Evolutionary conservation across 2,797 vertebrate species (phyloP).

Genomic region (Sebastes cheni): DNA sequence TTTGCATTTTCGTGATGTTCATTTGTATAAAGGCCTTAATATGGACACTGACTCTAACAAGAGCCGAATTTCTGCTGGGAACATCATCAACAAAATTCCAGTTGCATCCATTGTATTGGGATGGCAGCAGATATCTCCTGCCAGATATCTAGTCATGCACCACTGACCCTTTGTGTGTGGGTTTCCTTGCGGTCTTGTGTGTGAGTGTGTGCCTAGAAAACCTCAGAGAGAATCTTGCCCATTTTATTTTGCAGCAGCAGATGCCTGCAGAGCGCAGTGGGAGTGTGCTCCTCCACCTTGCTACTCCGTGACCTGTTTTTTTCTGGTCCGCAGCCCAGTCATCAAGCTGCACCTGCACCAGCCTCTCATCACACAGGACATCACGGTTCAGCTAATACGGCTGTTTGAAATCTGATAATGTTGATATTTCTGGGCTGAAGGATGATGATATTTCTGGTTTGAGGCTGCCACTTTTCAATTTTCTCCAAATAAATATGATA

Average conservation of each 20-base stretch:
- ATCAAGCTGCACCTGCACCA: slow-evolving; percentile 13
- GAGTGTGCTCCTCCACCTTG: background rate
- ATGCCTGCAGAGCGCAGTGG: slow-evolving; percentile 2
- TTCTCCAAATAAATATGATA: background rate
- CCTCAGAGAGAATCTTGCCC: slow-evolving; percentile 6
- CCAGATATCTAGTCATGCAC: background rate
- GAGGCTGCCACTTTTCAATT: background rate
- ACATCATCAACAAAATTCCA: background rate
- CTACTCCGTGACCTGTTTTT: slow-evolving; percentile 15
- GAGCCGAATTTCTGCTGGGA: too few species aligned
- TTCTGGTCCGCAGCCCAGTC: background rate
- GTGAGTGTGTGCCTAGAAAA: background rate
- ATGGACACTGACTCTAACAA: too few species aligned
- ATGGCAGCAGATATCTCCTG: background rate
- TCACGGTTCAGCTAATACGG: background rate
- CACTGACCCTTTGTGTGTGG: background rate
- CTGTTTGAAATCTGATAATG: background rate
- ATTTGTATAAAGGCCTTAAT: too few species aligned
- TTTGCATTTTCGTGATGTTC: too few species aligned
- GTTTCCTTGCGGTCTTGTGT: background rate
- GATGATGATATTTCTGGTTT: background rate
- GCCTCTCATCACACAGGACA: background rate
- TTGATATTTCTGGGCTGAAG: background rate
- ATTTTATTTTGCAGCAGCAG: slow-evolving; percentile 22
- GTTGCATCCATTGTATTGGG: background rate